Evolutionary conservation across 1,140 invertebrate genomes (phyloP).

Genomic region (Pomphorhynchus laevis): DNA sequence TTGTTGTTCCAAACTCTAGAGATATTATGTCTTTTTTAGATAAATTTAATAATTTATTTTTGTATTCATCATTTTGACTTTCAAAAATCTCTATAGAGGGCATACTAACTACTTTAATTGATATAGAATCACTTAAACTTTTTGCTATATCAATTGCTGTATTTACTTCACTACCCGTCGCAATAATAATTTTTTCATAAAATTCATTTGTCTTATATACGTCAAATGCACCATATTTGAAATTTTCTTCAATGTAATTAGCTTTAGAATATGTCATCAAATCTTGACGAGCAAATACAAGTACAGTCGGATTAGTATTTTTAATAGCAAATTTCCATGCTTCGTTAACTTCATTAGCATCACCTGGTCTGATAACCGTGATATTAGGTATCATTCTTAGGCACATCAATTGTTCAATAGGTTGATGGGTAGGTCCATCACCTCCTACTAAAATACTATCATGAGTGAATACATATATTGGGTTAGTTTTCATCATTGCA

Average conservation of each 20-base stretch:
- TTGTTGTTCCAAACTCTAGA: neutral
- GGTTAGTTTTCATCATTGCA: neutral
- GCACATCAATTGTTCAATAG: neutral
- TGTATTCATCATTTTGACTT: conserved; percentile 1
- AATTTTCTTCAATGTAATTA: neutral
- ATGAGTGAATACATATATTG: conserved; percentile 1
- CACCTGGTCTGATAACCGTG: neutral
- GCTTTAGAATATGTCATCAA: neutral
- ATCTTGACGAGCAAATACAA: neutral
- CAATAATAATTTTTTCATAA: neutral
- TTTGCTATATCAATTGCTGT: neutral
- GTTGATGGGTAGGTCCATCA: neutral
- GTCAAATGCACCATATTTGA: neutral
- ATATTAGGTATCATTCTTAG: neutral
- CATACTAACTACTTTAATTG: neutral
- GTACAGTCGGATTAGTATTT: neutral
- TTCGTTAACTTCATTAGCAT: neutral
- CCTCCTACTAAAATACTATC: conserved; percentile 1
- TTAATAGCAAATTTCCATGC: neutral
- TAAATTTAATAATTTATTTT: conserved; percentile 1
- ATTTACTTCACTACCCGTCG: neutral
- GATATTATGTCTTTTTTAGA: neutral
- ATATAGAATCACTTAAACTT: neutral
- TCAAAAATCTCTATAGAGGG: neutral
- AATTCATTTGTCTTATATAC: neutral